These are phyloP conservation scores for Latrodectus geometricus DNA, from an alignment of 1,140 invertebrate species.

Conservation along the genomic window DNA sequence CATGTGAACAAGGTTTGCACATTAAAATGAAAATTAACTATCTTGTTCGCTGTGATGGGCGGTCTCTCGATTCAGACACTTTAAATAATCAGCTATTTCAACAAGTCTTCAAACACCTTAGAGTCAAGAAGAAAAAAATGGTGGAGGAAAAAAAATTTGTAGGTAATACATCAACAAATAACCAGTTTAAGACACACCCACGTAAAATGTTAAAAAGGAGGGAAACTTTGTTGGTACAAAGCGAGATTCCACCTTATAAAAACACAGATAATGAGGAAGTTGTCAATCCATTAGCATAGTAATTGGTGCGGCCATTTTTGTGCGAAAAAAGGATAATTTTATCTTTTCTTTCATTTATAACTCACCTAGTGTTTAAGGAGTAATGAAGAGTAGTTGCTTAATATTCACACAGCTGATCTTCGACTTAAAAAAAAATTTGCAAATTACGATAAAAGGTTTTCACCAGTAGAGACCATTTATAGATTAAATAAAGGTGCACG, in stretches of 20 bases:
- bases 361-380: not conserved
- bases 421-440: constrained; percentile 7
- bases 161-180: constrained; percentile 37
- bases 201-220: constrained; percentile 4
- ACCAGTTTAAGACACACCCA: constrained; percentile 43
- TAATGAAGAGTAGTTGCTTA: not conserved
- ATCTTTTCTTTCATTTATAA: not conserved
- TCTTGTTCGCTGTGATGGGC: constrained; percentile 30
- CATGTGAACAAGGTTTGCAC: constrained; percentile 39
- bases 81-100: constrained; percentile 55
- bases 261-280: not conserved
- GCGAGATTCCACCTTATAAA: not conserved
- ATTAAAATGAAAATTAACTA: constrained; percentile 49
- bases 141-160: not conserved
- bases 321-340: constrained; percentile 15
- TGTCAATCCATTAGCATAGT: constrained; percentile 38
- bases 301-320: constrained; percentile 20
- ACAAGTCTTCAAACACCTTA: constrained; percentile 11
- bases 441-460: too few relatives aligned
- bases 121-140: not conserved
- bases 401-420: not conserved
- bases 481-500: not conserved
- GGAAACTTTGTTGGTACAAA: not conserved
- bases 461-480: not conserved
- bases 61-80: constrained; percentile 21